Conservation (phyloP, 2,113 vertebrate genomes). For the Campylomormyrus tamandua region DNA sequence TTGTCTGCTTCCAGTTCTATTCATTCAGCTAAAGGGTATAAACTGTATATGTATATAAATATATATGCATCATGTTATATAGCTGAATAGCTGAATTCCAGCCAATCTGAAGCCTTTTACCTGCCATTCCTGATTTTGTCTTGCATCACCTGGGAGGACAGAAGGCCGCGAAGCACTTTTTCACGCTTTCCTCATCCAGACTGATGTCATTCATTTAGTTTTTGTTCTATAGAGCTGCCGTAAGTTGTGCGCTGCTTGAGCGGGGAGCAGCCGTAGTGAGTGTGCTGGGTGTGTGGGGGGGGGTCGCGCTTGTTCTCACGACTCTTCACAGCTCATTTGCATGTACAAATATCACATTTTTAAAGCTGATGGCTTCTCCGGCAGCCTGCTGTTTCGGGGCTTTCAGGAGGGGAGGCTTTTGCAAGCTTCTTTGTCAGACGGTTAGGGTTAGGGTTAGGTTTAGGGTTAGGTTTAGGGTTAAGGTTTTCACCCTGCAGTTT, state of each 20-base stretch:
- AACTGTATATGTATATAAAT: neutral
- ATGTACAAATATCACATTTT: neutral
- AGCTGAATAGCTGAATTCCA: neutral
- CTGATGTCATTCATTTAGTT: neutral
- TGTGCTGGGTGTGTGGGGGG: neutral
- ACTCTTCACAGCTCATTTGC: conserved; percentile 7
- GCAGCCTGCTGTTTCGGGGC: neutral
- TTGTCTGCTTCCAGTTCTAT: neutral
- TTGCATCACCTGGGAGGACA: neutral
- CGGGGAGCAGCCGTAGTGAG: neutral
- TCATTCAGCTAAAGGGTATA: neutral
- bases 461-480: neutral
- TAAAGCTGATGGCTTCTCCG: neutral
- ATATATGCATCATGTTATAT: neutral
- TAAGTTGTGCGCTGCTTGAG: neutral
- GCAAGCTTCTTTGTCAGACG: neutral
- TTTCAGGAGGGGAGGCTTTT: neutral
- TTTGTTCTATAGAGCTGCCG: neutral
- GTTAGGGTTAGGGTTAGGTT: neutral
- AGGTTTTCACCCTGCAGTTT: neutral
- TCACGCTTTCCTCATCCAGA: neutral
- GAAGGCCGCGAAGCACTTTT: neutral
- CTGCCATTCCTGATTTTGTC: neutral
- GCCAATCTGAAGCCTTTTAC: neutral
- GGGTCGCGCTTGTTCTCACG: neutral